Evolutionary conservation across 2,113 vertebrate genomes (phyloP).

Genomic region (Eolophus roseicapilla): DNA sequence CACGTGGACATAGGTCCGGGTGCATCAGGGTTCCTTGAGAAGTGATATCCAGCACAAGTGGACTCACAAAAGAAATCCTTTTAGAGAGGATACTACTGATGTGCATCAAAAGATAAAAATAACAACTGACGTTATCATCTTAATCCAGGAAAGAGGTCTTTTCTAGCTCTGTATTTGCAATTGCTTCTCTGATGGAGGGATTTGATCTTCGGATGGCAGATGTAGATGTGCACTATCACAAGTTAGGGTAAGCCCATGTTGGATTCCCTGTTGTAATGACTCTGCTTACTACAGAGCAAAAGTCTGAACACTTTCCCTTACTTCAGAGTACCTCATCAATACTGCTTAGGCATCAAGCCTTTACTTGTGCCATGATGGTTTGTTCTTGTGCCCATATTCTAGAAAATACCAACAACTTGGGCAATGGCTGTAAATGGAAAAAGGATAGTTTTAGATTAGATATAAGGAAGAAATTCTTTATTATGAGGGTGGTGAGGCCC

Average conservation of each 20-base stretch:
- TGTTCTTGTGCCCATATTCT: background rate
- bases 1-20: background rate
- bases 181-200: background rate
- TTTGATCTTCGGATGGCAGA: background rate
- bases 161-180: background rate
- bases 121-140: background rate
- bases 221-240: accelerated
- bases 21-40: background rate
- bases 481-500: too few species aligned
- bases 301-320: background rate
- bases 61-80: background rate
- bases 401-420: background rate
- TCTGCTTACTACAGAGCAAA: background rate
- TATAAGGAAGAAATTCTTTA: background rate
- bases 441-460: background rate
- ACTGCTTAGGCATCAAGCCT: background rate
- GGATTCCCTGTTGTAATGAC: background rate
- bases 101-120: background rate
- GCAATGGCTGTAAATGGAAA: background rate
- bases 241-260: background rate
- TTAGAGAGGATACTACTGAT: background rate
- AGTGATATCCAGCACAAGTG: background rate
- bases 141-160: background rate
- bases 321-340: background rate
- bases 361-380: background rate